These are phyloP conservation scores for Phoxinus dragarum DNA, from an alignment of 2,797 vertebrate species.

Conservation along the genomic window DNA sequence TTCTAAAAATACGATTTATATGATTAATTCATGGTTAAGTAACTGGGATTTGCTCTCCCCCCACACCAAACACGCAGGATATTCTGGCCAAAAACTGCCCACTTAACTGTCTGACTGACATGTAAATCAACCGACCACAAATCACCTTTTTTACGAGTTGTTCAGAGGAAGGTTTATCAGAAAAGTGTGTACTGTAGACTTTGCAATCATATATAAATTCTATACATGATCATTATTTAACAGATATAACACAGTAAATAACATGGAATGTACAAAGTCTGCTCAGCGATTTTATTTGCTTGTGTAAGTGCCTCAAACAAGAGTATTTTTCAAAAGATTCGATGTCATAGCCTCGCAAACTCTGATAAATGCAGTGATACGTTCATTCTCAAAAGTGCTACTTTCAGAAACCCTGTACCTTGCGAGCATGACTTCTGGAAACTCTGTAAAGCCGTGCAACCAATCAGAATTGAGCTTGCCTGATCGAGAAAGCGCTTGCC, in stretches of 20 bases:
- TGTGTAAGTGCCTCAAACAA: not conserved
- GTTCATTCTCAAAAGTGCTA: too few relatives aligned
- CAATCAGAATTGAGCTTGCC: not conserved
- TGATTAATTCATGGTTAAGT: not conserved
- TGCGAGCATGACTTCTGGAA: not conserved
- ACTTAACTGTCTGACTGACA: not conserved
- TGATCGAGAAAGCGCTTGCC: not conserved
- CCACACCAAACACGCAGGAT: not conserved
- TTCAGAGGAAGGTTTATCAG: not conserved
- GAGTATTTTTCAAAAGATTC: not conserved
- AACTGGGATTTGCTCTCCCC: constrained; percentile 4
- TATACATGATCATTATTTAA: not conserved
- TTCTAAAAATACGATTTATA: not conserved
- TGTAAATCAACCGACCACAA: not conserved
- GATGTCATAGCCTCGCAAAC: not conserved
- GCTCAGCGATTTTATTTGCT: not conserved
- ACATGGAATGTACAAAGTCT: not conserved
- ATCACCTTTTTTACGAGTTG: not conserved
- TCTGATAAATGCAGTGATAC: not conserved
- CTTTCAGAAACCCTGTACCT: not conserved
- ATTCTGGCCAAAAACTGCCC: not conserved
- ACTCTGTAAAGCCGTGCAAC: not conserved
- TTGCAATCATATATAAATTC: not conserved
- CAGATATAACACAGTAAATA: not conserved
- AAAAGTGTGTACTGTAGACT: not conserved